Evolutionary conservation across 2,888 invertebrate genomes (phyloP).

Genomic region (Drosophila formosana): DNA sequence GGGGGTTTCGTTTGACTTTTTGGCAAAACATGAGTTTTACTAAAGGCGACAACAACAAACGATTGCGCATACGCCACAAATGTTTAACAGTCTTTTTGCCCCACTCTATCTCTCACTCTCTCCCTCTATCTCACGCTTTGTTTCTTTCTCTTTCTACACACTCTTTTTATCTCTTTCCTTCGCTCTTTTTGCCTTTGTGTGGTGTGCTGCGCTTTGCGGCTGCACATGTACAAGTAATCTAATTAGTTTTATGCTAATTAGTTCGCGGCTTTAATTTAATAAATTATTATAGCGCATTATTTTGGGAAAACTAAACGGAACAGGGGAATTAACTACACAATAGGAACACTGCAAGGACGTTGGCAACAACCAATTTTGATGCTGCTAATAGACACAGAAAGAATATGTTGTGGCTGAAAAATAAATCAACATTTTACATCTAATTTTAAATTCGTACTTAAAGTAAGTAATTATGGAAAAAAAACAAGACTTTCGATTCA

Average conservation of each 20-base stretch:
- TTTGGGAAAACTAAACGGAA: constrained; percentile 59
- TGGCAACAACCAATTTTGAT: constrained; percentile 16
- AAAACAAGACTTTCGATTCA: background rate
- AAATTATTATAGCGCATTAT: constrained; percentile 74
- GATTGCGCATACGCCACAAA: constrained; percentile 69
- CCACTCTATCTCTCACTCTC: background rate
- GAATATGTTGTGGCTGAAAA: background rate
- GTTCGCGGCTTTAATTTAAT: constrained; percentile 76
- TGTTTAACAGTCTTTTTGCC: constrained; percentile 27
- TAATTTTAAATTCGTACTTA: background rate
- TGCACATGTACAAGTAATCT: constrained; percentile 75
- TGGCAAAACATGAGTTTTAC: constrained; percentile 74
- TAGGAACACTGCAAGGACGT: constrained; percentile 6
- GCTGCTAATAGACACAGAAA: background rate
- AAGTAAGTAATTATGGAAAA: background rate
- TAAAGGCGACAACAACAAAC: constrained; percentile 60
- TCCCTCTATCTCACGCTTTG: background rate
- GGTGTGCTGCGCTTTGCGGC: constrained; percentile 49
- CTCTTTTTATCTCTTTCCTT: constrained; percentile 1
- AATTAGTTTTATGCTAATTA: constrained; percentile 82
- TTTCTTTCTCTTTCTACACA: background rate
- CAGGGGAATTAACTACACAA: constrained; percentile 27
- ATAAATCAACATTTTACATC: background rate
- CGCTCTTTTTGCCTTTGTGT: constrained; percentile 12
- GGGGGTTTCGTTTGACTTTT: constrained; percentile 64